phyloP scores from a whole-genome alignment of 2,797 vertebrate species.

The Protosalanx chinensis region DNA sequence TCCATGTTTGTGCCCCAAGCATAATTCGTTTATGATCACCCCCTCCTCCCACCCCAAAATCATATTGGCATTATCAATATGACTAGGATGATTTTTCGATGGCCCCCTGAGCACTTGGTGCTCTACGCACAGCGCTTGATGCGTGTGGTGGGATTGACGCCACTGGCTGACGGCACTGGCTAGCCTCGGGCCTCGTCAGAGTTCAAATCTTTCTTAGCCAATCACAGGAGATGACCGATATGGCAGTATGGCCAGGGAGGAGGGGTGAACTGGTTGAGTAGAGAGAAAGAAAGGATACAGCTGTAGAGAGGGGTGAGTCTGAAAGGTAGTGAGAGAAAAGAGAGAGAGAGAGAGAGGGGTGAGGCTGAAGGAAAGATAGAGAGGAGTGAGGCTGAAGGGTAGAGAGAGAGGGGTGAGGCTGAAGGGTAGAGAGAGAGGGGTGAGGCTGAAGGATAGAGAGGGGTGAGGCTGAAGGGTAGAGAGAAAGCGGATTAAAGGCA shows the following conservation, averaged over 20 bases:
- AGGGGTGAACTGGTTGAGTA: not conserved
- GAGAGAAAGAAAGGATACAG: conserved; percentile 6
- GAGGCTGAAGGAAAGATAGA: not conserved
- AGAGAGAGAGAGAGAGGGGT: not conserved
- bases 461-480: too few relatives aligned
- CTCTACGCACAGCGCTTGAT: too few relatives aligned
- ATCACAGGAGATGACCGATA: not conserved
- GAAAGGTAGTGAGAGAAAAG: conserved; percentile 1
- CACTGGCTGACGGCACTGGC: conserved; percentile 40
- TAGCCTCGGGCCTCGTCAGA: conserved; percentile 26
- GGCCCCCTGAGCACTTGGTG: too few relatives aligned
- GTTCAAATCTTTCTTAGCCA: conserved; percentile 6
- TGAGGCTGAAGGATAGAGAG: conserved; percentile 3
- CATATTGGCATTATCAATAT: too few relatives aligned
- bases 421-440: not conserved
- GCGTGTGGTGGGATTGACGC: too few relatives aligned
- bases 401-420: not conserved
- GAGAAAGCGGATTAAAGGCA: too few relatives aligned
- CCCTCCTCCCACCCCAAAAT: too few relatives aligned
- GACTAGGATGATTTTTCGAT: too few relatives aligned
- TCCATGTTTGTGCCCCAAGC: too few relatives aligned
- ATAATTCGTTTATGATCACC: too few relatives aligned
- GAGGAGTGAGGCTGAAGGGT: not conserved
- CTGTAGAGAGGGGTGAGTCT: not conserved
- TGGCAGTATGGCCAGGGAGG: too few relatives aligned